Conservation (phyloP, 2,113 vertebrate genomes). For the Daubentonia madagascariensis region DNA sequence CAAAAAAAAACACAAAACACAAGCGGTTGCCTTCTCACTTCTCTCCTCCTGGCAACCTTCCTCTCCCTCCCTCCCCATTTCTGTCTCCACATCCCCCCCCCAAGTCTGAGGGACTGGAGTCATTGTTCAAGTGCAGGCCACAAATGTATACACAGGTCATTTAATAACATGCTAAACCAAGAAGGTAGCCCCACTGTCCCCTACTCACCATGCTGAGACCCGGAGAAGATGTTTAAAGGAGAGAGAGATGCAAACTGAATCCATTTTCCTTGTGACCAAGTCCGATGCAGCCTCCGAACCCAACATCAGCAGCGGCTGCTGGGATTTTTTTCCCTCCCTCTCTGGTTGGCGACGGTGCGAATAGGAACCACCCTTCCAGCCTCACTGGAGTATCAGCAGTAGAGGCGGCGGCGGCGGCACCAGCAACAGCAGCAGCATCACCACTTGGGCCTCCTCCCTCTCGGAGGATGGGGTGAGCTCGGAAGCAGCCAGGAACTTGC, state of each 20-base stretch:
- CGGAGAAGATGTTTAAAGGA: slow-evolving; percentile 74
- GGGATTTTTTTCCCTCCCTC: slow-evolving; percentile 30
- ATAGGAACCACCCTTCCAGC: slow-evolving; percentile 76
- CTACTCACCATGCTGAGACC: slow-evolving; percentile 80
- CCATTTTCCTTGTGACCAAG: slow-evolving; percentile 80
- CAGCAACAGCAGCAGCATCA: slow-evolving; percentile 65
- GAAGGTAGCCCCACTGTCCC: neutral
- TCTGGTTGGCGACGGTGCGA: slow-evolving; percentile 67
- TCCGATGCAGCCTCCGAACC: slow-evolving; percentile 69
- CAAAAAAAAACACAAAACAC: neutral
- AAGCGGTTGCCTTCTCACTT: neutral
- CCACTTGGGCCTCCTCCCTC: slow-evolving; percentile 75
- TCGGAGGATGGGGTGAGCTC: slow-evolving; percentile 82
- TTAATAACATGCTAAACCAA: neutral
- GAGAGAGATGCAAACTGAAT: slow-evolving; percentile 70
- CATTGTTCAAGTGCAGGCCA: slow-evolving; percentile 72
- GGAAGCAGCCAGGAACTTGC: slow-evolving; percentile 79
- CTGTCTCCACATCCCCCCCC: slow-evolving; percentile 23
- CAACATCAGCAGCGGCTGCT: slow-evolving; percentile 80
- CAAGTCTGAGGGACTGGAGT: slow-evolving; percentile 27
- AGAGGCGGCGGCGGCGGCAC: neutral
- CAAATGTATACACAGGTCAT: slow-evolving; percentile 32
- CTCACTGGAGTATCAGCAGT: slow-evolving; percentile 60
- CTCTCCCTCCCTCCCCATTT: slow-evolving; percentile 56
- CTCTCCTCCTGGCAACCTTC: slow-evolving; percentile 22